These are phyloP conservation scores for Phyllotis vaccarum DNA, from an alignment of 2,797 vertebrate genomes.

Conservation along the genomic window DNA sequence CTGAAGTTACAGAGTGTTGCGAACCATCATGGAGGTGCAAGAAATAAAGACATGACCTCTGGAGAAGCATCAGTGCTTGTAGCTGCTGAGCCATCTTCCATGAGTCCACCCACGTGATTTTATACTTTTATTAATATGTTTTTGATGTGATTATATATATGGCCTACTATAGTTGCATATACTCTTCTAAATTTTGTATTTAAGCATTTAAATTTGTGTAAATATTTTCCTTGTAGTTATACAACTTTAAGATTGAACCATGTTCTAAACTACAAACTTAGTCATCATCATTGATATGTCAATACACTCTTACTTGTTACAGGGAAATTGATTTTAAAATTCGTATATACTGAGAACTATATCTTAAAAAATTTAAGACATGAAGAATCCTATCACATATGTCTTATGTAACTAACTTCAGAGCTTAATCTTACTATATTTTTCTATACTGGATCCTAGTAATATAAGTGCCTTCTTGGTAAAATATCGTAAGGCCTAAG, in stretches of 20 bases:
- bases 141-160: not conserved
- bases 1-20: not conserved
- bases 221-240: constrained; percentile 34
- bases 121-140: not conserved
- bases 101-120: not conserved
- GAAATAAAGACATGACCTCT: not conserved
- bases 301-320: not conserved
- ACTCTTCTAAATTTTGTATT: not conserved
- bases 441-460: constrained; percentile 14
- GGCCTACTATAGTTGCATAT: not conserved
- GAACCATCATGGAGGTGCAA: not conserved
- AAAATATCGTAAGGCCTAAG: not conserved
- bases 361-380: not conserved
- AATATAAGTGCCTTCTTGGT: not conserved
- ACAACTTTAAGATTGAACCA: not conserved
- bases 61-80: not conserved
- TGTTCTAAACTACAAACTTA: constrained; percentile 40
- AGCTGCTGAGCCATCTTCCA: not conserved
- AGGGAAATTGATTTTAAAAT: constrained; percentile 16
- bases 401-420: not conserved
- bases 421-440: not conserved
- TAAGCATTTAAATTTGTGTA: constrained; percentile 1
- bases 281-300: not conserved
- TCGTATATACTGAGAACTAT: not conserved
- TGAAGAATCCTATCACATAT: not conserved